Percentiles rank a stretch among this genome's conserved stretches.
phyloP scores from a whole-genome alignment of 2,888 invertebrate species.

The Yponomeuta cagnagella region DNA sequence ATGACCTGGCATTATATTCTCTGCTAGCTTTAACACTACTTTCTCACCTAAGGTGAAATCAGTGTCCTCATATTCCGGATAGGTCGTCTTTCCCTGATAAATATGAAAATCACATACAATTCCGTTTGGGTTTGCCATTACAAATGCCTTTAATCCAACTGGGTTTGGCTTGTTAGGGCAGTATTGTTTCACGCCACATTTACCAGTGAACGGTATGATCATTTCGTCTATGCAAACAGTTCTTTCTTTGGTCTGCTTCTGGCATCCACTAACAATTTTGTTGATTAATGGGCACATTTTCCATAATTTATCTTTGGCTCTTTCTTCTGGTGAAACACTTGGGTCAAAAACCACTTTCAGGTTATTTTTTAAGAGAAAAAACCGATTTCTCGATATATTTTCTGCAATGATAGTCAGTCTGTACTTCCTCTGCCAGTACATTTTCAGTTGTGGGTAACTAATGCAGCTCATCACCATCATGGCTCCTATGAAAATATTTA shows the following conservation, averaged over 20 bases:
- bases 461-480: slow-evolving; percentile 17
- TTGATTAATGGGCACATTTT: slow-evolving; percentile 7
- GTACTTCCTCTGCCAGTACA: slow-evolving; percentile 18
- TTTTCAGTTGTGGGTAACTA: slow-evolving; percentile 10
- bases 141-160: slow-evolving; percentile 12
- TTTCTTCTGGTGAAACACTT: background rate
- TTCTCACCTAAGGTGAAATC: slow-evolving; percentile 8
- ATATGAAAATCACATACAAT: slow-evolving; percentile 9
- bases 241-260: background rate
- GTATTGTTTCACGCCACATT: slow-evolving; percentile 15
- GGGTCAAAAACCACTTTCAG: slow-evolving; percentile 11
- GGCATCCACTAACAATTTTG: background rate
- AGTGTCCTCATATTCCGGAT: slow-evolving; percentile 1
- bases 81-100: slow-evolving; percentile 13
- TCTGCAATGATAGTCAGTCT: slow-evolving; percentile 16
- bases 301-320: slow-evolving; percentile 10
- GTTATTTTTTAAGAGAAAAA: background rate
- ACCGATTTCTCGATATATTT: slow-evolving; percentile 17
- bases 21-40: slow-evolving; percentile 8
- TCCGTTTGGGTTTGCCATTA: slow-evolving; percentile 11
- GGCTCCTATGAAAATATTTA: slow-evolving; percentile 16
- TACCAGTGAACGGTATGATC: slow-evolving; percentile 10
- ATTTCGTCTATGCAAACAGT: slow-evolving; percentile 8
- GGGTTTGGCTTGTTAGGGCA: slow-evolving; percentile 14
- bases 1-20: slow-evolving; percentile 20